Evolutionary conservation across 2,797 vertebrate genomes (phyloP), one percentile per base, ranked within the genome.

Genomic region (Neosilurus mollespiculum): DNA sequence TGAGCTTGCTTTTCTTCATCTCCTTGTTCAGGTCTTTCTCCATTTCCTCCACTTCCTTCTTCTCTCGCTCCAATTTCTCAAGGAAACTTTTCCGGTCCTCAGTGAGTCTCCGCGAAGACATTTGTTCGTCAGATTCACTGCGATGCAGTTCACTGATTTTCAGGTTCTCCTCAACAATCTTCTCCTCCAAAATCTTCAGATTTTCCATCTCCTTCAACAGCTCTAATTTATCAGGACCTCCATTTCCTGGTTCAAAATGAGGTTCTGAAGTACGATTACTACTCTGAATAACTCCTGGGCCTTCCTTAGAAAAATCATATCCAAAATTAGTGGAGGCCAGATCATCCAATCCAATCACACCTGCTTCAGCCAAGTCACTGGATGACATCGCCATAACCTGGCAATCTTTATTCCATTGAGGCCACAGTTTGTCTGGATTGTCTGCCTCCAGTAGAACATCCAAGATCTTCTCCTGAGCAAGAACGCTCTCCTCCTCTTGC

Each of bases 401-500:
- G 5, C 83, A 82, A 37, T 87, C 88, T 3, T 65, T 75, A 64
- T 85, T 87, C 91, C 92, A 93, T 24, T 67, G 18, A 0, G 84
- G 82, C 92, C 91, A 94, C 11, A 75, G 85, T 80, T 81, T 54
- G 56, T 79, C 37, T 1, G 56, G 11, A 4, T 84, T 83, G 81
- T 93, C 91, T 0, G 86, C 82, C 73, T 87, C 87, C 80, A 95
- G 72, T 20, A 95, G 87, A 20, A 82, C 88, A 18, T 94, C 92
- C 34, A 95, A 86, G 43, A 89, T 86, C 0, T 88, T 88, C 78
- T 95, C 93, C 87, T 95, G 93, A 76, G 82, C 91, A 76, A 94
- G 85, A 22, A 93, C 90, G 9, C 81, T 84, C 79, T 96, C 95
- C 84, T 95, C 95, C 82, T 93, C 94, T 94, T 94, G 89, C 62